A percentile compares a stretch with the other conserved stretches of the same genome.
Conservation (phyloP, 37 sponge, comb jelly and placozoan species). For the Corticium candelabrum region DNA sequence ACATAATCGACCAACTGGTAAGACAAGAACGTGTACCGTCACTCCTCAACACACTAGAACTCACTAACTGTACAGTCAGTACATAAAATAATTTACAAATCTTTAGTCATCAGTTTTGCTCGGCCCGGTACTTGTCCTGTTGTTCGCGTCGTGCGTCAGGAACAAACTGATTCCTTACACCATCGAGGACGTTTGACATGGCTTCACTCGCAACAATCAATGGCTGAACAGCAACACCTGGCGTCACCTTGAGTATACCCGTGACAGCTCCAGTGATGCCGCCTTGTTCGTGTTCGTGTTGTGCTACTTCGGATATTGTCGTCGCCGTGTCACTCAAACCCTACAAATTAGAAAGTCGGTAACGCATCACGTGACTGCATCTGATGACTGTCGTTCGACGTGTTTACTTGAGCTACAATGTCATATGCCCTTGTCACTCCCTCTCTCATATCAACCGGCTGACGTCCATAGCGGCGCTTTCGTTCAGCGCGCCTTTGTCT, state of each 20-base stretch:
- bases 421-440: conserved; percentile 81
- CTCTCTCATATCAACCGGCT: conserved; percentile 74
- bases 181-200: conserved; percentile 67
- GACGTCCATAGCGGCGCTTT: conserved; percentile 10
- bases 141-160: conserved; percentile 79
- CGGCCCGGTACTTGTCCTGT: conserved; percentile 39
- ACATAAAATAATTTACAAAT: too few species aligned
- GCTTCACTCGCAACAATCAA: conserved; percentile 75
- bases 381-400: neutral
- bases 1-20: too few species aligned
- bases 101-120: neutral
- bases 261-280: conserved; percentile 76
- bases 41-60: too few species aligned
- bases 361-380: neutral
- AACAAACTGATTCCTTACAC: conserved; percentile 79
- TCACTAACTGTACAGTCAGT: too few species aligned
- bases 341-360: conserved; percentile 16
- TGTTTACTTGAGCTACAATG: conserved; percentile 49
- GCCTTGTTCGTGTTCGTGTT: conserved; percentile 53
- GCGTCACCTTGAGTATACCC: conserved; percentile 63
- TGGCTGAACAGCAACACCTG: conserved; percentile 63
- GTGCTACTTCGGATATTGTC: conserved; percentile 34
- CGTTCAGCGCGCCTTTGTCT: neutral
- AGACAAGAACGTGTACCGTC: too few species aligned
- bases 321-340: conserved; percentile 63